A percentile compares a stretch with the other conserved stretches of the same genome.
Evolutionary conservation across 1,140 invertebrate genomes (phyloP).

Genomic region (Sminthurides bifidus): DNA sequence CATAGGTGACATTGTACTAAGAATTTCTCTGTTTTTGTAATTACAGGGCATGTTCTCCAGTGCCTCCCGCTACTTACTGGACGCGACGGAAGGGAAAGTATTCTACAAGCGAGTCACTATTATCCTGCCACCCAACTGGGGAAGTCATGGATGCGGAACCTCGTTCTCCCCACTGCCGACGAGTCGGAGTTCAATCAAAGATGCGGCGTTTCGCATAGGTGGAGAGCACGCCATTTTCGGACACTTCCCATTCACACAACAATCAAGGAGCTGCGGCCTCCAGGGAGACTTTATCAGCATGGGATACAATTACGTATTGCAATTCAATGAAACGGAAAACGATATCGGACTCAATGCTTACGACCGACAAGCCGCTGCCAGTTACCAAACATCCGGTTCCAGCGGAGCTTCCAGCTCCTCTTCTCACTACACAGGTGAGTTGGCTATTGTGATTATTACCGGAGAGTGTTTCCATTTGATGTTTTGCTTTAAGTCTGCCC

Average conservation of each 20-base stretch:
- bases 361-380: constrained; percentile 11
- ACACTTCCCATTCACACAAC: constrained; percentile 45
- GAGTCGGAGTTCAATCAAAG: constrained; percentile 36
- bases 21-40: constrained; percentile 30
- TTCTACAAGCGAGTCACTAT: constrained; percentile 43
- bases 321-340: constrained; percentile 32
- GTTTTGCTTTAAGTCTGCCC: constrained; percentile 5
- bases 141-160: constrained; percentile 31
- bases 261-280: constrained; percentile 46
- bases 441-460: neutral
- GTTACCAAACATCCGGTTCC: neutral
- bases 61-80: constrained; percentile 42
- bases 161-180: constrained; percentile 38
- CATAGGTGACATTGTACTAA: too few relatives aligned
- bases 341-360: constrained; percentile 13
- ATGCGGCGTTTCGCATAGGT: constrained; percentile 42
- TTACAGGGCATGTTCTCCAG: constrained; percentile 41
- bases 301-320: constrained; percentile 37
- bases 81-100: constrained; percentile 43
- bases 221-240: constrained; percentile 42
- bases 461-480: constrained; percentile 5
- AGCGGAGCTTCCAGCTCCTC: neutral
- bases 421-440: constrained; percentile 13
- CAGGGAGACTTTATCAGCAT: constrained; percentile 48
- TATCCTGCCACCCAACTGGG: constrained; percentile 44